phyloP scores from a whole-genome alignment of 2,888 invertebrate genomes.

The Steromphala cineraria region DNA sequence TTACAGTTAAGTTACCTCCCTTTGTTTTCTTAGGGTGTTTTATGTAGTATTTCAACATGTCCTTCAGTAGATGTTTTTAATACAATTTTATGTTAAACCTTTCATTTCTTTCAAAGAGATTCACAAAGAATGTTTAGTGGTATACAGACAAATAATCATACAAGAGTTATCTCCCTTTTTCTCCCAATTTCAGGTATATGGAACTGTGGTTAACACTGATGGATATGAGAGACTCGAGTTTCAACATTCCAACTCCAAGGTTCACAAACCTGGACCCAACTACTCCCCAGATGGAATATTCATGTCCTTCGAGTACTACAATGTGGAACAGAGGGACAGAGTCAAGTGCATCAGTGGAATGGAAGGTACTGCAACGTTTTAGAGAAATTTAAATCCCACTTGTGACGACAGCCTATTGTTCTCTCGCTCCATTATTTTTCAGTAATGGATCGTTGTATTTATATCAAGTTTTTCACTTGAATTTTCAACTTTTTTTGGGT shows the following conservation, averaged over 20 bases:
- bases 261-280: conserved; percentile 90
- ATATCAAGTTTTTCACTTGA: no score
- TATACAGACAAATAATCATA: no score
- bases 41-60: background rate
- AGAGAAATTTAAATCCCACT: no score
- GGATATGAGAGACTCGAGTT: conserved; percentile 89
- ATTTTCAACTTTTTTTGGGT: no score
- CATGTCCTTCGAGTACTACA: conserved; percentile 98
- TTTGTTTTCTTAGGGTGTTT: background rate
- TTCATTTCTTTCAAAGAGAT: no score
- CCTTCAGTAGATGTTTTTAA: background rate
- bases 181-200: conserved; percentile 84
- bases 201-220: conserved; percentile 83
- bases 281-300: conserved; percentile 94
- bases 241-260: conserved; percentile 94
- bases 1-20: no score
- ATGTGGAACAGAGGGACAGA: conserved; percentile 95
- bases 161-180: background rate
- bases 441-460: no score
- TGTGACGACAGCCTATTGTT: no score
- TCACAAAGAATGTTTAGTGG: no score
- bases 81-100: no score
- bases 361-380: conserved; percentile 80
- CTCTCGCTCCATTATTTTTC: no score
- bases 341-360: conserved; percentile 96